Conservation (phyloP, 2,888 invertebrate genomes). For the Lamellibrachia columna region DNA sequence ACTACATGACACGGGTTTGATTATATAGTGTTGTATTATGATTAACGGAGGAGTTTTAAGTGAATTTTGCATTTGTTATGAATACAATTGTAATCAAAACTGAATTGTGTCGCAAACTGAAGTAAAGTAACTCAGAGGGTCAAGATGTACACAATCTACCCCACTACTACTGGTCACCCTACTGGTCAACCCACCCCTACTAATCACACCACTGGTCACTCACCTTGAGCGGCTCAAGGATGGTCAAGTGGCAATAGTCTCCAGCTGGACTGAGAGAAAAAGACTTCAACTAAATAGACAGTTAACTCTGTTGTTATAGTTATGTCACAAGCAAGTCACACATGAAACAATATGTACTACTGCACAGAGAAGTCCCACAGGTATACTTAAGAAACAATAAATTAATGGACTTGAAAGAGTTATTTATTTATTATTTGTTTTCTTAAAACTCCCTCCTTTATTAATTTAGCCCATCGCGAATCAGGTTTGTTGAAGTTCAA, state of each 20-base stretch:
- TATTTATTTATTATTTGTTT: no score
- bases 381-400: no score
- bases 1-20: not conserved
- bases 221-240: not conserved
- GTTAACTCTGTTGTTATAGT: not conserved
- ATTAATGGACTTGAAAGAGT: no score
- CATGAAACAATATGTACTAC: not conserved
- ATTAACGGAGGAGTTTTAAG: not conserved
- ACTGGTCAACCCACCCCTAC: not conserved
- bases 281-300: not conserved
- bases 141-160: not conserved
- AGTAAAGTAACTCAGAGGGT: not conserved
- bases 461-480: no score
- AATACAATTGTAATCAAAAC: not conserved
- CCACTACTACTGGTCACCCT: not conserved
- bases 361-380: not conserved
- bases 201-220: not conserved
- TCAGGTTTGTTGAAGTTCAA: no score
- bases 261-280: not conserved
- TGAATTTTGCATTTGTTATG: not conserved
- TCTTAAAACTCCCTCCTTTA: no score
- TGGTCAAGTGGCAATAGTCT: slow-evolving; percentile 3
- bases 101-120: not conserved
- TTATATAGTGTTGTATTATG: no score
- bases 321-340: not conserved